Evolutionary conservation across 2,888 invertebrate species (phyloP), one percentile per base, ranked within the genome.

Genomic region (Chironomus tentans): DNA sequence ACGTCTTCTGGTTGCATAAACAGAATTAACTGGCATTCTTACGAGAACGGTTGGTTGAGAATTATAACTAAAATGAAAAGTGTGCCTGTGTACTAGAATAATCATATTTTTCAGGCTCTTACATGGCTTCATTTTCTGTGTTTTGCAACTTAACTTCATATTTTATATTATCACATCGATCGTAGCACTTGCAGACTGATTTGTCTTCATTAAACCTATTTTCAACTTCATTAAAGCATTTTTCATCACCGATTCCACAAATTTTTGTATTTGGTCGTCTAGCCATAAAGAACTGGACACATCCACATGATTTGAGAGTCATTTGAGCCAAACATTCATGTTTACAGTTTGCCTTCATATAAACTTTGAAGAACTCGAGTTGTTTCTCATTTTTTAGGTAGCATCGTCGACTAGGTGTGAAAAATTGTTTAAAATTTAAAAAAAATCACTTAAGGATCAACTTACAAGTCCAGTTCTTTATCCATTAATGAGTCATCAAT

Each of bases 301-400:
- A 68, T 68, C n/a, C n/a, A 15, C 68, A 68, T 13, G 24, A 15
- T 28, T 24, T 4, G 3, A 68, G 12, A 2, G 68, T 68, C 28
- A 68, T 12, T 7, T 68, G 10, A 38, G 68, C 38, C 28, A 68
- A n/a, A n/a, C 68, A 68, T 68, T 68, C 68, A 38, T 68, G 68
- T 12, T 68, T 38, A n/a, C 68, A 68, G n/a, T 68, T 68, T 7
- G n/a, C 4, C 28, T 24, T 22, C 6, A 3, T 24, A n/a, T 68
- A 68, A 7, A 28, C 38, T 68, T 68, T 68, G 5, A 68, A 24
- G 15, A 24, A 68, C 4, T 24, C 2, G 1, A 68, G 15, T 4
- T 4, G 24, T 13, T 28, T 68, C n/a, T 68, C 68, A 38, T 68
- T 15, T 1, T 13, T 10, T 22, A 68, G n/a, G 38, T 38, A 68